These are phyloP conservation scores for Dasypogon diadema DNA, from an alignment of 2,888 invertebrate genomes.

Conservation along the genomic window DNA sequence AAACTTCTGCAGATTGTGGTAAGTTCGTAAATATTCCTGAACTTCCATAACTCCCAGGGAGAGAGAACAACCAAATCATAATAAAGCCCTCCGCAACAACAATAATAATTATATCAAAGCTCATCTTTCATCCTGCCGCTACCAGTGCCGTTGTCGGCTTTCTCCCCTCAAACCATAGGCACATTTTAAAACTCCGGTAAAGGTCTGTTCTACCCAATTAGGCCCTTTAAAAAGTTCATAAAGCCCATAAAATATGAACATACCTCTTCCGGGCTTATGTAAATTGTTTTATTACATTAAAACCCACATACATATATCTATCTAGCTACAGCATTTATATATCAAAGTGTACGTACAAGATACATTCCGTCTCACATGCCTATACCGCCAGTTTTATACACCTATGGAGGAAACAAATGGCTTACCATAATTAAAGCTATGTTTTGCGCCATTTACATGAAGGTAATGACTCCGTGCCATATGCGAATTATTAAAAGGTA, in stretches of 20 bases:
- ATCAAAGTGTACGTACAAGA: constrained; percentile 3
- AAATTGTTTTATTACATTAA: constrained; percentile 52
- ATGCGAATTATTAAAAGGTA: constrained; percentile 50
- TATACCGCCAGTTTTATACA: background rate
- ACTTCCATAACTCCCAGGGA: background rate
- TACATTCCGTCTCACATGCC: background rate
- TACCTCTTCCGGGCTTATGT: constrained; percentile 51
- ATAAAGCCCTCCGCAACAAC: constrained; percentile 48
- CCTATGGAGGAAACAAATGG: constrained; percentile 38
- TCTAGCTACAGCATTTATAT: background rate
- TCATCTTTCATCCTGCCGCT: constrained; percentile 49
- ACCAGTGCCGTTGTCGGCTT: constrained; percentile 14
- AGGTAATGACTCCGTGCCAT: constrained; percentile 31
- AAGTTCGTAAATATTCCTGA: constrained; percentile 32
- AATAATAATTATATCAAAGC: constrained; percentile 51
- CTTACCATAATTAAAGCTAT: constrained; percentile 23
- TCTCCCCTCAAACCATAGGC: background rate
- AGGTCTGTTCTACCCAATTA: constrained; percentile 50
- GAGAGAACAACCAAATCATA: constrained; percentile 36
- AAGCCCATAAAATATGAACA: constrained; percentile 52
- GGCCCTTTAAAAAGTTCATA: constrained; percentile 49
- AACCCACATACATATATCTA: constrained; percentile 19
- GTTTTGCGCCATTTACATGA: constrained; percentile 20
- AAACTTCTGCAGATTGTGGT: constrained; percentile 48
- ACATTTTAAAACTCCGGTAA: constrained; percentile 13